Evolutionary conservation across 2,797 vertebrate species (phyloP).

Genomic region (Peromyscus nudipes): DNA sequence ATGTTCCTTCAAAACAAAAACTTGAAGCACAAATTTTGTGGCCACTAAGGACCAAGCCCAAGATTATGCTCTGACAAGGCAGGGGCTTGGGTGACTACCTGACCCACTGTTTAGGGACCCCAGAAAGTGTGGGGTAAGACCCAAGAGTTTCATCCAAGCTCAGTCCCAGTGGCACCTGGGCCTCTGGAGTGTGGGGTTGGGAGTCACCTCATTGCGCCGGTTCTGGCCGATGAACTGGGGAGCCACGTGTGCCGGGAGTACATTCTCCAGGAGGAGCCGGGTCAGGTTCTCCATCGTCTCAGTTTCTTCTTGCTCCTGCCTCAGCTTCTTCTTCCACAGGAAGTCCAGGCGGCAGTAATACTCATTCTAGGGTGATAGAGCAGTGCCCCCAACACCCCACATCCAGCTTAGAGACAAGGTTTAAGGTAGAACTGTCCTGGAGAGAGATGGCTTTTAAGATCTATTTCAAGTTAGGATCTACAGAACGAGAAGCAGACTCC

Average conservation of each 20-base stretch:
- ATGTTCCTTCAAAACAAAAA: constrained; percentile 8
- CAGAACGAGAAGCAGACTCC: neutral
- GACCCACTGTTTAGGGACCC: no score
- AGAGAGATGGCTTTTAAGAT: neutral
- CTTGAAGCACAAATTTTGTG: neutral
- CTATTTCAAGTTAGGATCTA: neutral
- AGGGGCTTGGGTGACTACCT: neutral
- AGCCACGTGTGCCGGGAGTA: constrained; percentile 93
- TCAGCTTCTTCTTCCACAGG: constrained; percentile 92
- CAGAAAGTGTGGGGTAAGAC: neutral
- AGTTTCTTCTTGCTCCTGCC: constrained; percentile 92
- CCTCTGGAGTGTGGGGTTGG: neutral
- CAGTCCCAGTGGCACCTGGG: neutral
- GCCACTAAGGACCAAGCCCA: neutral
- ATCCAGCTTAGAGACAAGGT: neutral
- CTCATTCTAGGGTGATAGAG: constrained; percentile 90
- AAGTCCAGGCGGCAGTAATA: constrained; percentile 94
- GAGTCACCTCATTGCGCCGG: constrained; percentile 91
- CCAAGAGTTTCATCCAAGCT: neutral
- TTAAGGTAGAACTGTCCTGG: neutral
- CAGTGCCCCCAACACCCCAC: neutral
- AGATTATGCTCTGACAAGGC: neutral
- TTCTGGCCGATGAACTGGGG: constrained; percentile 93
- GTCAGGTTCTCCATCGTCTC: constrained; percentile 95
- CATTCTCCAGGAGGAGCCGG: constrained; percentile 93